These are phyloP conservation scores for Meteorus sp. DNA, from an alignment of 1,140 invertebrate species.

Conservation along the genomic window DNA sequence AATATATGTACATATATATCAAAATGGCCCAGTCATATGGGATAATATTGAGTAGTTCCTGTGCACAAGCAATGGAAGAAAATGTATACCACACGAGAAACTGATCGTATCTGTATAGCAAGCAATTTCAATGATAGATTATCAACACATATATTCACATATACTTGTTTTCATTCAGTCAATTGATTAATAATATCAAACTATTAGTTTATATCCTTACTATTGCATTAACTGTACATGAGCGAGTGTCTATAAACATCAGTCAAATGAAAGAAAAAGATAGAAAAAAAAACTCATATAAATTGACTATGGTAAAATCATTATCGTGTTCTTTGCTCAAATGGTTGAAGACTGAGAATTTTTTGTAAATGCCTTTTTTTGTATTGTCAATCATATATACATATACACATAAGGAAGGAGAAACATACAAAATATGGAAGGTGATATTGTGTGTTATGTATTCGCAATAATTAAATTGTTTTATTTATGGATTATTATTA, in stretches of 20 bases:
- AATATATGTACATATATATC: too few relatives aligned
- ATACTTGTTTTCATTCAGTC: too few relatives aligned
- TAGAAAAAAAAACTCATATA: slow-evolving; percentile 3
- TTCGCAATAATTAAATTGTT: too few relatives aligned
- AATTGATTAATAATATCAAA: slow-evolving; percentile 18
- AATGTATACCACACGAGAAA: too few relatives aligned
- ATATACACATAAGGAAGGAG: neutral
- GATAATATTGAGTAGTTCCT: too few relatives aligned
- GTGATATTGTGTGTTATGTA: too few relatives aligned
- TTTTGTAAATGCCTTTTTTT: slow-evolving; percentile 17
- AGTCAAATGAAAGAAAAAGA: neutral
- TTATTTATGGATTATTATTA: too few relatives aligned
- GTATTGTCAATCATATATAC: neutral
- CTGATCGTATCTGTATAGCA: too few relatives aligned
- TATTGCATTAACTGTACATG: slow-evolving; percentile 3
- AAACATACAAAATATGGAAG: too few relatives aligned
- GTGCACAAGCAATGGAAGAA: too few relatives aligned
- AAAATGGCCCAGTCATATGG: slow-evolving; percentile 15
- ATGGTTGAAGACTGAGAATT: slow-evolving; percentile 28
- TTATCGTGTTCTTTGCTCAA: slow-evolving; percentile 26
- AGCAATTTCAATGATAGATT: too few relatives aligned
- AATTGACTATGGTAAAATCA: slow-evolving; percentile 6
- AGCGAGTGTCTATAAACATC: slow-evolving; percentile 3
- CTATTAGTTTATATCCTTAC: slow-evolving; percentile 16
- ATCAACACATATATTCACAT: too few relatives aligned